Conservation (phyloP, 1,140 invertebrate species). For the Drosophila ficusphila region DNA sequence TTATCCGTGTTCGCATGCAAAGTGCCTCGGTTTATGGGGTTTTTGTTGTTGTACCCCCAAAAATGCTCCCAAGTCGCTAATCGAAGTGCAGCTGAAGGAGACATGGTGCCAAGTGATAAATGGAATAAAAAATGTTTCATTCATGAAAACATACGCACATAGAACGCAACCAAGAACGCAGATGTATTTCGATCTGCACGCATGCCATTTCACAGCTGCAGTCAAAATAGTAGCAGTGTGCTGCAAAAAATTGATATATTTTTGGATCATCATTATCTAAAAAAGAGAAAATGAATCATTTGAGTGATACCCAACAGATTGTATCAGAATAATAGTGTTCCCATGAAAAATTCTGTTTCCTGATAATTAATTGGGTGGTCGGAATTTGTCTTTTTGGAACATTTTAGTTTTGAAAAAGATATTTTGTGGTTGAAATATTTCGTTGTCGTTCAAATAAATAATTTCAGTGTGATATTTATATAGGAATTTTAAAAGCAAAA, state of each 20-base stretch:
- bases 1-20: slow-evolving; percentile 33
- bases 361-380: slow-evolving; percentile 4
- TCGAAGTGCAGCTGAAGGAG: slow-evolving; percentile 52
- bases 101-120: slow-evolving; percentile 61
- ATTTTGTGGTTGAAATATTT: slow-evolving; percentile 15
- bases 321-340: neutral
- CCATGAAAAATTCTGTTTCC: neutral
- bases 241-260: neutral
- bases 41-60: slow-evolving; percentile 8
- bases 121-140: slow-evolving; percentile 70
- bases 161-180: slow-evolving; percentile 12
- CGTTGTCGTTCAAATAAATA: slow-evolving; percentile 8
- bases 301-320: neutral
- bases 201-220: slow-evolving; percentile 22
- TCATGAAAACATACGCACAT: slow-evolving; percentile 58
- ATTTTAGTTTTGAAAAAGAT: neutral
- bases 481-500: neutral
- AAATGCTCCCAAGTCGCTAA: slow-evolving; percentile 14
- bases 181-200: slow-evolving; percentile 25
- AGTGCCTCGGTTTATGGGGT: slow-evolving; percentile 11
- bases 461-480: neutral
- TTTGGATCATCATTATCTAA: too few species aligned
- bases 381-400: neutral
- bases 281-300: neutral
- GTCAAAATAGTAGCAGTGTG: slow-evolving; percentile 5